These are phyloP conservation scores for Falco berigora DNA, from an alignment of 2,797 vertebrate genomes.

Conservation along the genomic window DNA sequence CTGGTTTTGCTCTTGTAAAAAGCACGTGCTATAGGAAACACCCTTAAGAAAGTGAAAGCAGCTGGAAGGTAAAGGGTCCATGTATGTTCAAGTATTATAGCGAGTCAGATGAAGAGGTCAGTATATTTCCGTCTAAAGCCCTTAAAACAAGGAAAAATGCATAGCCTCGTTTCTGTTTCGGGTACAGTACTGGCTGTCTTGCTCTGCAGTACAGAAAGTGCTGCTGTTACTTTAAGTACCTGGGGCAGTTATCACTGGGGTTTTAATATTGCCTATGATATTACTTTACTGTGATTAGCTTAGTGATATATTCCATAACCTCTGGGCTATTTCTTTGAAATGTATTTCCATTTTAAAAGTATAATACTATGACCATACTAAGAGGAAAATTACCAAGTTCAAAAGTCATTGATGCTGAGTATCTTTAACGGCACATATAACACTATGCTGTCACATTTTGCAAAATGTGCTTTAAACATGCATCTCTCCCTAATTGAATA, in stretches of 20 bases:
- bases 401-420: background rate
- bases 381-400: conserved; percentile 47
- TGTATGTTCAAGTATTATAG: background rate
- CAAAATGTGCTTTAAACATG: background rate
- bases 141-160: background rate
- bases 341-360: conserved; percentile 43
- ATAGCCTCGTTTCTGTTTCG: background rate
- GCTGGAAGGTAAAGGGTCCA: rapidly evolving
- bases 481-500: background rate
- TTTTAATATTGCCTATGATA: conserved; percentile 6
- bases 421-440: background rate
- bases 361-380: background rate
- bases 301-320: conserved; percentile 45
- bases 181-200: background rate
- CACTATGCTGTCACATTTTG: background rate
- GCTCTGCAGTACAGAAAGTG: background rate
- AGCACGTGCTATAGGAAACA: background rate
- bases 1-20: background rate
- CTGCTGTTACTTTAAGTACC: conserved; percentile 9
- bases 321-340: conserved; percentile 56
- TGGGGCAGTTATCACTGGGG: conserved; percentile 1
- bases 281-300: conserved; percentile 46
- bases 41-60: background rate
- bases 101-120: background rate
- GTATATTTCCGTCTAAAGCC: background rate